Conservation (phyloP, 1,140 invertebrate species). For the Trissolcus basalis region DNA sequence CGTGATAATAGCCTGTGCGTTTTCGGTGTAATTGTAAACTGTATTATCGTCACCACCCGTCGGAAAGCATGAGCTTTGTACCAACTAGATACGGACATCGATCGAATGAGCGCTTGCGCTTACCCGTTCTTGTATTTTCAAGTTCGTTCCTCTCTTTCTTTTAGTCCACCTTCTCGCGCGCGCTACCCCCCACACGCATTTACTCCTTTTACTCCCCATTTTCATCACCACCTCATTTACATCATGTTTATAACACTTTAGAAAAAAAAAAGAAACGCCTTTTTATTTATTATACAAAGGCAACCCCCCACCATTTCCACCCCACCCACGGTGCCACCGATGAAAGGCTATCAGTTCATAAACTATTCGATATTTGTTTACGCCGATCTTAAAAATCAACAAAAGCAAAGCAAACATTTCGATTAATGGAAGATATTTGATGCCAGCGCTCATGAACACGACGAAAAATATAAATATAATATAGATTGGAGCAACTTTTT, state of each 20-base stretch:
- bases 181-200: slow-evolving; percentile 33
- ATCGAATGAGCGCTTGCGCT: slow-evolving; percentile 73
- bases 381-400: too few species aligned
- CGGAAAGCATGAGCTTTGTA: slow-evolving; percentile 72
- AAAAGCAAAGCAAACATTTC: too few species aligned
- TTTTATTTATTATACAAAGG: too few species aligned
- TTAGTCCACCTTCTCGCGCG: slow-evolving; percentile 32
- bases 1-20: slow-evolving; percentile 59
- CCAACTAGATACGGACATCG: slow-evolving; percentile 71
- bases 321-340: too few species aligned
- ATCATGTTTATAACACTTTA: slow-evolving; percentile 26
- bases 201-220: slow-evolving; percentile 39
- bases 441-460: too few species aligned
- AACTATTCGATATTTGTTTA: too few species aligned
- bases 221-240: slow-evolving; percentile 48
- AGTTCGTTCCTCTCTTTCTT: slow-evolving; percentile 51
- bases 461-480: too few species aligned
- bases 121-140: slow-evolving; percentile 60
- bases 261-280: not conserved
- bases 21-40: slow-evolving; percentile 67
- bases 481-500: too few species aligned
- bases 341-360: too few species aligned
- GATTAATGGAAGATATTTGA: too few species aligned
- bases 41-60: slow-evolving; percentile 69
- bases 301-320: too few species aligned